Evolutionary conservation across 2,888 invertebrate genomes (phyloP), one percentile per base, ranked within the genome.

Genomic region (Acanthosepion lycidas): DNA sequence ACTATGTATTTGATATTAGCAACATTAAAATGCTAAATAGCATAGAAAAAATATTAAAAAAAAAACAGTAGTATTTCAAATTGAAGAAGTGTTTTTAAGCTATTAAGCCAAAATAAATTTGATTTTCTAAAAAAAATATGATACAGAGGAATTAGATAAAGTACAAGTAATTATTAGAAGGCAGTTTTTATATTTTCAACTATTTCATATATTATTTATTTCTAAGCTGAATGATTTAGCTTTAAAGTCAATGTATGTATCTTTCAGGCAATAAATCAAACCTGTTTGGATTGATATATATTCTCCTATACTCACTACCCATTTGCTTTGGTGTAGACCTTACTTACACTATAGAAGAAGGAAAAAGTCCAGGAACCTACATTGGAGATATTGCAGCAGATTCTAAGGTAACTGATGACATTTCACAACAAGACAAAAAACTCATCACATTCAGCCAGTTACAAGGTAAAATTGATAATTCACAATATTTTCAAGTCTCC

Each of bases 401-500:
- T 78, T 78, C 78, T 4, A 78, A 78, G 64, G 26, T 64, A 78
- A 78, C 15, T 9, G n/a, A 78, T 15, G 18, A 78, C 9, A 78
- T 78, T n/a, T 18, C 78, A 4, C 15, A 33, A 15, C n/a, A 78
- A 78, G n/a, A 78, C 78, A 78, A 33, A 18, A 33, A 78, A 33
- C 78, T 78, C n/a, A 78, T 78, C 78, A 78, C 78, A 78, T 78
- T 78, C 78, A 78, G 78, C 18, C 78, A 78, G 15, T 18, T 78
- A 78, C 78, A 78, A n/a, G 78, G 78, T 15, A 78, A 78, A 12
- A 15, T 78, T 78, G n/a, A n/a, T 78, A 78, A 33, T n/a, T 78
- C 78, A n/a, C 78, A 78, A 78, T 78, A 78, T 78, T 78, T 78
- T n/a, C n/a, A n/a, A 78, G 78, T 78, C 12, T 78, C 78, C 78